Conservation (phyloP, 2,113 vertebrate species). For the Rafetus swinhoei region DNA sequence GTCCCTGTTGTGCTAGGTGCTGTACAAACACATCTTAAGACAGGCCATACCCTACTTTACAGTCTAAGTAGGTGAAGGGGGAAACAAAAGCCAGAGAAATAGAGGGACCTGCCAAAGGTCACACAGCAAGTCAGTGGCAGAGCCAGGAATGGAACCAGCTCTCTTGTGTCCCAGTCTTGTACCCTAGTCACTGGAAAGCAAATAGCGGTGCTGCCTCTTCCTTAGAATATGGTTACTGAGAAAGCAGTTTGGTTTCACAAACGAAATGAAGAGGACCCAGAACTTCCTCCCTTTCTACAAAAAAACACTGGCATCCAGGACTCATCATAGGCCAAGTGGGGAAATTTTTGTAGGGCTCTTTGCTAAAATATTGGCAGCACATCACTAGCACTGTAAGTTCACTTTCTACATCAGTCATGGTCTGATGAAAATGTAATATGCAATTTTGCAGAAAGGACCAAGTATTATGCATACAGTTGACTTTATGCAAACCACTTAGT, state of each 20-base stretch:
- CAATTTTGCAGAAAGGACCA: background rate
- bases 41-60: constrained; percentile 11
- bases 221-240: background rate
- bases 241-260: background rate
- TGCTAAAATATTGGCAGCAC: constrained; percentile 13
- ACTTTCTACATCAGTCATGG: background rate
- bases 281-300: background rate
- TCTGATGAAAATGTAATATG: background rate
- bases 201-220: background rate
- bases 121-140: background rate
- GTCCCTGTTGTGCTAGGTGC: background rate
- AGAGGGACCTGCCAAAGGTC: constrained; percentile 21
- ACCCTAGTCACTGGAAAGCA: background rate
- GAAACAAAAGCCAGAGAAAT: background rate
- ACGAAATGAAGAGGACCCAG: background rate
- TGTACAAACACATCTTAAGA: constrained; percentile 14
- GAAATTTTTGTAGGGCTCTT: constrained; percentile 40
- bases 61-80: background rate
- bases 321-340: background rate
- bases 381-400: background rate
- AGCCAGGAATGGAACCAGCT: background rate
- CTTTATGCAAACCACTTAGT: background rate
- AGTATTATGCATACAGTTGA: background rate
- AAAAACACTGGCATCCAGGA: background rate
- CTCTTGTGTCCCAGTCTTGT: background rate